Percentiles rank a stretch among this genome's conserved stretches.
phyloP scores from a whole-genome alignment of 1,140 invertebrate species.

The Myzus persicae region DNA sequence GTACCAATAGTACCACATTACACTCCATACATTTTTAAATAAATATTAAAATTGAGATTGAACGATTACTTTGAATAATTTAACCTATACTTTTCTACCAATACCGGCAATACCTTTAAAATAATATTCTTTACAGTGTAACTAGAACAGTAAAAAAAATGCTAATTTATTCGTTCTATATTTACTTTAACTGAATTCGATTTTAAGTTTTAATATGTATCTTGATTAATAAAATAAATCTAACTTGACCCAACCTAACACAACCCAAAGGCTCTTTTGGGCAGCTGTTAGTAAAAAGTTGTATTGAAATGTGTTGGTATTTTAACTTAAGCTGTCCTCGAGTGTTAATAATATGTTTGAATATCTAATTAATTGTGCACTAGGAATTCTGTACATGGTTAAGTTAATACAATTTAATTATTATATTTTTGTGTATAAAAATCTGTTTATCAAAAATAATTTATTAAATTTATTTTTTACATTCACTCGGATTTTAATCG shows the following conservation, averaged over 20 bases:
- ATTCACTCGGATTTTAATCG: background rate
- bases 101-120: background rate
- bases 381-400: background rate
- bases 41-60: background rate
- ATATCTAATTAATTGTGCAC: background rate
- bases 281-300: background rate
- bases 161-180: background rate
- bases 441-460: background rate
- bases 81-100: background rate
- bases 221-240: background rate
- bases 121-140: background rate
- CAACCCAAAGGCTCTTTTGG: background rate
- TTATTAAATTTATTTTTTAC: background rate
- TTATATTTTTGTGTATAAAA: slow-evolving; percentile 6
- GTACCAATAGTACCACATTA: background rate
- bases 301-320: background rate
- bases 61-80: background rate
- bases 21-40: background rate
- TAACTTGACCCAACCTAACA: too few species aligned
- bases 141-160: background rate
- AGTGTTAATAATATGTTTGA: slow-evolving; percentile 1
- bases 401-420: background rate
- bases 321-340: background rate
- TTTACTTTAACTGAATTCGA: background rate
- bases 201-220: background rate